Evolutionary conservation across 2,888 invertebrate genomes (phyloP).

Genomic region (Agonopterix heracliana): DNA sequence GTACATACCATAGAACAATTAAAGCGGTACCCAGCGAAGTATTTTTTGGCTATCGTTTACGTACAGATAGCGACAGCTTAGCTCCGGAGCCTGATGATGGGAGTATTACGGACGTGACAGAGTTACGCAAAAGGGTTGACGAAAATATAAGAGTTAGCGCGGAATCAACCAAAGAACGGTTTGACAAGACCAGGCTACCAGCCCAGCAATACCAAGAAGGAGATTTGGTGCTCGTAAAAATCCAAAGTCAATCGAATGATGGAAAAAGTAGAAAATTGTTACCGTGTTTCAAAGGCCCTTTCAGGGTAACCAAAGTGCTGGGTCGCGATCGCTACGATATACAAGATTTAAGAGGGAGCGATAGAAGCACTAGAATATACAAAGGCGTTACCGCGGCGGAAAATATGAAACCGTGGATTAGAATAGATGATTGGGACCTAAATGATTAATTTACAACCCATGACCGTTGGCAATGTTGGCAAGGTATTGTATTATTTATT

Average conservation of each 20-base stretch:
- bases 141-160: too few species aligned
- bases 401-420: constrained; percentile 17
- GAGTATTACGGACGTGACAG: constrained; percentile 5
- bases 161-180: constrained; percentile 18
- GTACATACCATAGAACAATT: constrained; percentile 21
- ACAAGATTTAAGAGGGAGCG: constrained; percentile 7
- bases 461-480: too few species aligned
- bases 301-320: constrained; percentile 8
- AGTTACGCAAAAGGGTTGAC: constrained; percentile 25
- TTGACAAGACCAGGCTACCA: constrained; percentile 6
- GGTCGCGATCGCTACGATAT: constrained; percentile 11
- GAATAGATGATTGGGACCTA: constrained; percentile 6
- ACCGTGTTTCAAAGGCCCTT: constrained; percentile 13
- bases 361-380: constrained; percentile 11
- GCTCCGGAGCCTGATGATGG: constrained; percentile 6
- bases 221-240: constrained; percentile 15
- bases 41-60: constrained; percentile 13
- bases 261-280: constrained; percentile 12
- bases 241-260: constrained; percentile 13
- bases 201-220: constrained; percentile 6
- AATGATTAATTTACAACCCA: too few species aligned
- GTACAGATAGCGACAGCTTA: constrained; percentile 11
- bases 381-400: too few species aligned
- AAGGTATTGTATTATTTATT: too few species aligned
- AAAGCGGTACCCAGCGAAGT: constrained; percentile 18